Evolutionary conservation across 2,113 vertebrate species (phyloP), one percentile per base, ranked within the genome.

Genomic region (Urocolius indicus): DNA sequence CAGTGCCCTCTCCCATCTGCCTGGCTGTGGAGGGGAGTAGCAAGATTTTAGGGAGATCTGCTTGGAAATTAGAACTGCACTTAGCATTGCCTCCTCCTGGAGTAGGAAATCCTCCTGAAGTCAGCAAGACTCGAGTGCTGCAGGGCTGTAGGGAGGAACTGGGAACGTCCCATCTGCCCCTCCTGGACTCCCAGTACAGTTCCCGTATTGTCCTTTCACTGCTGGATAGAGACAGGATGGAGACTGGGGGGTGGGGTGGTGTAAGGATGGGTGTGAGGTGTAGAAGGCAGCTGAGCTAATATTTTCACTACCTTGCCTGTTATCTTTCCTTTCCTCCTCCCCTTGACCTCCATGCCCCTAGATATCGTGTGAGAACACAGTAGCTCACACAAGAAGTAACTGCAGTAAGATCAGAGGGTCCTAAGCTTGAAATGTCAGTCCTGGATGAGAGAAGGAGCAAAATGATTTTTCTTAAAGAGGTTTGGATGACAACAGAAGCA

Each of bases 281-380:
- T 52, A 59, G 84, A 90, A 91, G 93, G 87, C 94, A 94, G 94
- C 93, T 97, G 95, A 91, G 81, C 91, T 95, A 89, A 95, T 75
- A 52, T 89, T 92, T 97, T 97, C 84, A 89, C 54, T 81, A 41
- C 30, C 51, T 66, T 90, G 45, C 22, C 68, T 81, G 58, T 63
- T 91, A 88, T 82, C 86, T 93, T 84, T 88, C 24, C 38, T 83
- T 19, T 85, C 91, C 73, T 92, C 75, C 84, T 94, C 58, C 38
- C 24, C 21, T n/a, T 77, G 72, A 81, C 75, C 49, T 57, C 69
- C 38, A 21, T 74, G 77, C 17, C 82, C 77, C 55, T 45, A 91
- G 45, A 62, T 89, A 87, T 52, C 16, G 1, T 68, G 87, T 58
- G 41, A 91, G 76, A 93, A 30, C 82, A 83, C 41, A 45, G 72